These are phyloP conservation scores for Sceloporus undulatus DNA, from an alignment of 2,113 vertebrate genomes.

Conservation along the genomic window DNA sequence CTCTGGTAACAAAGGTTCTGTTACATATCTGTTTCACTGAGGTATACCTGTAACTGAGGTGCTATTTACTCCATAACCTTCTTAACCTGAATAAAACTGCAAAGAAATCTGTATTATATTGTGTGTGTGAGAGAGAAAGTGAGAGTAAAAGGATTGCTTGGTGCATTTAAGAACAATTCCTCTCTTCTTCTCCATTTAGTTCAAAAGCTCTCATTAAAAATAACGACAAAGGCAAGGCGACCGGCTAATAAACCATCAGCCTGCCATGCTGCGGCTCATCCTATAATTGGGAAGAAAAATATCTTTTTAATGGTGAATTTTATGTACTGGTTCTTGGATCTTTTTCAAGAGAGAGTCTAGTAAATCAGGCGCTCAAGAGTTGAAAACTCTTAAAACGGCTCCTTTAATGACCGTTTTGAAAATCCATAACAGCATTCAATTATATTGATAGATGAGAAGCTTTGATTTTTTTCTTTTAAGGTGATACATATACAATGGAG, in stretches of 20 bases:
- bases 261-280: constrained; percentile 46
- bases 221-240: constrained; percentile 34
- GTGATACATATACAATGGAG: background rate
- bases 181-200: constrained; percentile 22
- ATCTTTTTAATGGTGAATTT: constrained; percentile 71
- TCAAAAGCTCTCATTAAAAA: constrained; percentile 41
- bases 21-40: too few species aligned
- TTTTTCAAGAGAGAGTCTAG: constrained; percentile 67
- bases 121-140: background rate
- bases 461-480: background rate
- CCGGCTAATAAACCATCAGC: constrained; percentile 56
- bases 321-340: constrained; percentile 75
- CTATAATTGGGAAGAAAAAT: constrained; percentile 75
- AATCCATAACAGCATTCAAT: constrained; percentile 15
- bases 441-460: constrained; percentile 30
- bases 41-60: too few species aligned
- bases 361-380: constrained; percentile 61
- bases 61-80: background rate
- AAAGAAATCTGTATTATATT: background rate
- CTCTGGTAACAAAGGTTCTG: too few species aligned
- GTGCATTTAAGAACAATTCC: constrained; percentile 28
- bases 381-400: constrained; percentile 43
- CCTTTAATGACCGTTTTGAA: constrained; percentile 46
- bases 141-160: background rate
- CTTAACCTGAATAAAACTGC: background rate